phyloP scores from a whole-genome alignment of 2,113 vertebrate species.

The Mormoops blainvillei region DNA sequence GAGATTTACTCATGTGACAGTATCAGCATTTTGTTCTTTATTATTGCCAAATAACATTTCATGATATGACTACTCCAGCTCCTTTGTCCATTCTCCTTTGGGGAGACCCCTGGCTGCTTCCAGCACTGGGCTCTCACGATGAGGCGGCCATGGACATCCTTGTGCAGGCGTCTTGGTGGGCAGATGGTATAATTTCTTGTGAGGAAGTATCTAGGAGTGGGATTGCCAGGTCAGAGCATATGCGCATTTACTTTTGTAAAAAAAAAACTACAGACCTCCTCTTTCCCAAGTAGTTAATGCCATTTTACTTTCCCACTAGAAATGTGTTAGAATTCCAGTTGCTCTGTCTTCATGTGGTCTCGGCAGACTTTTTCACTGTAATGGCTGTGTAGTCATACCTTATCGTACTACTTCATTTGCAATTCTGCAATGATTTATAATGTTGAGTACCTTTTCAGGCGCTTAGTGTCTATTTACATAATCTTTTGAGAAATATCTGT shows the following conservation, averaged over 20 bases:
- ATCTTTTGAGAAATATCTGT: background rate
- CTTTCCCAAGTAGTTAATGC: background rate
- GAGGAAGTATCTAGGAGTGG: background rate
- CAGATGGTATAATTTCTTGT: background rate
- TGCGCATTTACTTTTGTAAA: background rate
- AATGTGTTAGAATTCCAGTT: background rate
- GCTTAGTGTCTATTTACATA: background rate
- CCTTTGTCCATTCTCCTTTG: background rate
- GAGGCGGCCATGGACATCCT: background rate
- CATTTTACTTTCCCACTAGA: background rate
- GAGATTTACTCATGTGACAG: background rate
- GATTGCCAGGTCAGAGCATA: background rate
- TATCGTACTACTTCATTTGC: background rate
- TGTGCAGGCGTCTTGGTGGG: background rate
- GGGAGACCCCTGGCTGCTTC: background rate
- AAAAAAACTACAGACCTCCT: background rate
- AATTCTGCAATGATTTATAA: background rate
- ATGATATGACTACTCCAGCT: background rate
- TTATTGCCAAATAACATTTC: background rate
- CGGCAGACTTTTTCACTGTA: background rate
- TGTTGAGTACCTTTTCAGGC: background rate
- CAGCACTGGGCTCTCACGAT: background rate
- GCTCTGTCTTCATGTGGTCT: background rate
- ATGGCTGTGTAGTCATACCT: background rate
- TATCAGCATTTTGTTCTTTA: background rate